Conservation (phyloP, 2,113 vertebrate species). For the Potamarius usumacintae region DNA sequence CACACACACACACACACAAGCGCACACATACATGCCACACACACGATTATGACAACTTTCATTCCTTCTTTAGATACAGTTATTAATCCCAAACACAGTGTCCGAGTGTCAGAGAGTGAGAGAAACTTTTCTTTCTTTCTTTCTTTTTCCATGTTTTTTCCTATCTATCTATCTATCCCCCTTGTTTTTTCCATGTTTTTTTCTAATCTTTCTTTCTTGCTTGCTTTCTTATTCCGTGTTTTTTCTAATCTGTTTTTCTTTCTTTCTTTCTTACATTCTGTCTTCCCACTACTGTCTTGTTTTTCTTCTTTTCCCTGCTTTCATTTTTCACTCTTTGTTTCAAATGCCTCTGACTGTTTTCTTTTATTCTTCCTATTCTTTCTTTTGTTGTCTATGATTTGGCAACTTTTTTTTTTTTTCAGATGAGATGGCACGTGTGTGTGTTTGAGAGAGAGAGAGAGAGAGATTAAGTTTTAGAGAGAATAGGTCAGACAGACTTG, state of each 20-base stretch:
- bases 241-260: neutral
- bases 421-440: neutral
- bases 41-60: neutral
- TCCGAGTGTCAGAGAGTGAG: neutral
- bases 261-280: neutral
- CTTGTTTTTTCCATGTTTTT: constrained; percentile 46
- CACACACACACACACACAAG: constrained; percentile 38
- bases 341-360: neutral
- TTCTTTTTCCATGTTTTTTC: neutral
- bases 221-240: neutral
- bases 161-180: constrained; percentile 54
- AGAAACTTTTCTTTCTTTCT: constrained; percentile 62
- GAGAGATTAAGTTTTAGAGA: neutral
- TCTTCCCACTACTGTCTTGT: neutral
- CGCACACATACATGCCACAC: constrained; percentile 40
- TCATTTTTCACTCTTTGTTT: neutral
- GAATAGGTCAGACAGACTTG: constrained; percentile 46
- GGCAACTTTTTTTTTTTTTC: neutral
- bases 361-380: neutral
- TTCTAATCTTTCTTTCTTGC: neutral
- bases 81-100: neutral
- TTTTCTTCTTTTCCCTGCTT: neutral
- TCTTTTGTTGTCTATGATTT: neutral
- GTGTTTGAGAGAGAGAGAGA: neutral
- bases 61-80: neutral